phyloP scores from a whole-genome alignment of 1,140 invertebrate genomes.

The Zophobas morio region DNA sequence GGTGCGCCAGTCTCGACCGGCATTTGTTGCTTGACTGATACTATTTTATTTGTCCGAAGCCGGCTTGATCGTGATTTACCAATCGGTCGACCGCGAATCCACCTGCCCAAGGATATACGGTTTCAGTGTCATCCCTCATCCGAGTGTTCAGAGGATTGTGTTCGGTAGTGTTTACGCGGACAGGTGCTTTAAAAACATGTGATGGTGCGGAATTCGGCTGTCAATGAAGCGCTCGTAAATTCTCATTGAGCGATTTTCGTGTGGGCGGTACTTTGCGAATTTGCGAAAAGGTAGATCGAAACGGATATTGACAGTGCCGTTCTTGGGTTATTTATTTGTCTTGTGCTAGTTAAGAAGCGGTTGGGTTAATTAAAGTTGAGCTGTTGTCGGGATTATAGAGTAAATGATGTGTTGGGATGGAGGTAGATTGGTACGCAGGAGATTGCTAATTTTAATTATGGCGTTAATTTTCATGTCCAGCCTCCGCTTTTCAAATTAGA shows the following conservation, averaged over 20 bases:
- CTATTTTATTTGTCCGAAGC: conserved; percentile 50
- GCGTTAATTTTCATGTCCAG: neutral
- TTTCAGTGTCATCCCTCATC: conserved; percentile 40
- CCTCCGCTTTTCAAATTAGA: neutral
- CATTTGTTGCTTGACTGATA: conserved; percentile 52
- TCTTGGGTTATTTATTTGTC: conserved; percentile 13
- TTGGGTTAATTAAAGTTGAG: conserved; percentile 26
- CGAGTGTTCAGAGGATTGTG: conserved; percentile 26
- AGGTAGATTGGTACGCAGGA: neutral
- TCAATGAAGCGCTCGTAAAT: neutral
- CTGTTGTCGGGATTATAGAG: neutral
- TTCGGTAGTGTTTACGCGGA: conserved; percentile 17
- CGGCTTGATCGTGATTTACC: conserved; percentile 51
- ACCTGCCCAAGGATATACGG: conserved; percentile 37
- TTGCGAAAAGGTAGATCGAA: neutral
- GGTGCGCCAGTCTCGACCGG: conserved; percentile 54
- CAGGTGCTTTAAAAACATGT: conserved; percentile 51
- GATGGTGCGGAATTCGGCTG: conserved; percentile 45
- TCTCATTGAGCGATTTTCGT: neutral
- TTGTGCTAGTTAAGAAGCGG: neutral
- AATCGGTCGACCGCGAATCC: conserved; percentile 37
- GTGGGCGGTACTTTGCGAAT: conserved; percentile 2
- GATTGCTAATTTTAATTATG: neutral
- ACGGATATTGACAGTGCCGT: neutral
- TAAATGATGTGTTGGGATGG: neutral